These are phyloP conservation scores for Bathynomus jamesi DNA, from an alignment of 1,140 invertebrate genomes.

Conservation along the genomic window DNA sequence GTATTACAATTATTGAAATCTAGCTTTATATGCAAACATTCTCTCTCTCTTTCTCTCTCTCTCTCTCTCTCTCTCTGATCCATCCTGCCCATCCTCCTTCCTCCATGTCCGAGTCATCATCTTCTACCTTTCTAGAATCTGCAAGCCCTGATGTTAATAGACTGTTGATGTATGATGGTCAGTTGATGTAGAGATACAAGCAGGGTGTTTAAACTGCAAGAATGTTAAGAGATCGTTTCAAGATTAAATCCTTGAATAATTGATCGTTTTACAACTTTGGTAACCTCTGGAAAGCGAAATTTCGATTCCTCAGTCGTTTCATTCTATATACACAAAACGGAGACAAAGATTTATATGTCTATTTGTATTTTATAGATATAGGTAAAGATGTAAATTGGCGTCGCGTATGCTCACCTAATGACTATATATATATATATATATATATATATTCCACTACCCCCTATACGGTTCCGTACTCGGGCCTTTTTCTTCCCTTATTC, in stretches of 20 bases:
- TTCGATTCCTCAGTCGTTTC: not conserved
- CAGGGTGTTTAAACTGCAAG: constrained; percentile 34
- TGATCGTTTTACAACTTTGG: constrained; percentile 26
- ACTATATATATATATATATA: constrained; percentile 14
- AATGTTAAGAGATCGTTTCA: constrained; percentile 27
- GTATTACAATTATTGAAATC: not conserved
- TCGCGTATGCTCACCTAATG: too few species aligned
- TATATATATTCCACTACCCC: constrained; percentile 1
- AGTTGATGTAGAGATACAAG: constrained; percentile 30
- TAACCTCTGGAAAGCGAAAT: constrained; percentile 18
- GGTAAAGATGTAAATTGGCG: constrained; percentile 7
- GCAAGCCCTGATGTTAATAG: constrained; percentile 30
- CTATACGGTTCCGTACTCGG: too few species aligned
- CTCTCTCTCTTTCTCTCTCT: not conserved
- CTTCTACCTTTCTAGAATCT: too few species aligned
- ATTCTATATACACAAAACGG: not conserved
- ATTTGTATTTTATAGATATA: not conserved
- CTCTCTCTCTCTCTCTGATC: not conserved
- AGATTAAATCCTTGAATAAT: constrained; percentile 22
- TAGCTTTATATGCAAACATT: not conserved
- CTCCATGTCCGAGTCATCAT: not conserved
- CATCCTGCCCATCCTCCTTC: not conserved
- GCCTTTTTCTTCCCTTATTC: too few species aligned
- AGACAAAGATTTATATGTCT: not conserved
- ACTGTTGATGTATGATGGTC: constrained; percentile 34